These are phyloP conservation scores for Tiliacea citrago DNA, from an alignment of 2,888 invertebrate genomes.

Conservation along the genomic window DNA sequence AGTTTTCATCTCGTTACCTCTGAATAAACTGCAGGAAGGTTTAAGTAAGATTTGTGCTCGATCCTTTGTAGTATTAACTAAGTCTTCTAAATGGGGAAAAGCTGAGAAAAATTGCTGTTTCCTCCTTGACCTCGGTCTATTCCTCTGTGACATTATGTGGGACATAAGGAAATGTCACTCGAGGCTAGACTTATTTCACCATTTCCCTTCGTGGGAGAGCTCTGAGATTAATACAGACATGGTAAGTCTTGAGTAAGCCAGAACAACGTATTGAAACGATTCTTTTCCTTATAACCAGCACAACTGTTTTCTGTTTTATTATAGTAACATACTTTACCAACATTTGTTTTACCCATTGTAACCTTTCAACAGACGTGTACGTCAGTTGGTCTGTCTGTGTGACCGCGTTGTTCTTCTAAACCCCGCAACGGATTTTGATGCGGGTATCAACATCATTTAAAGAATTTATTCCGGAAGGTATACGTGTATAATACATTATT, in stretches of 20 bases:
- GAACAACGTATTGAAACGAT: slow-evolving; percentile 17
- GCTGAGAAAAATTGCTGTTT: slow-evolving; percentile 16
- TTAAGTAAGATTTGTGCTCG: not conserved
- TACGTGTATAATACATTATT: too few species aligned
- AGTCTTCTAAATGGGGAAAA: not conserved
- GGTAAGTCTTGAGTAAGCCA: slow-evolving; percentile 27
- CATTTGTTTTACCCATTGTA: not conserved
- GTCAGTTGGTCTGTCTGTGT: too few species aligned
- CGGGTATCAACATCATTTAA: too few species aligned
- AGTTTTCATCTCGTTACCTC: slow-evolving; percentile 21
- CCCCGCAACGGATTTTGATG: too few species aligned
- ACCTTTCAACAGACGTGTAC: not conserved
- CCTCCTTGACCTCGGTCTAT: slow-evolving; percentile 8
- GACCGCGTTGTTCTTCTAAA: too few species aligned
- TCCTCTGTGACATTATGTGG: slow-evolving; percentile 6
- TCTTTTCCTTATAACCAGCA: not conserved
- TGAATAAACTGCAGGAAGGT: slow-evolving; percentile 17
- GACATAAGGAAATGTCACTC: slow-evolving; percentile 29
- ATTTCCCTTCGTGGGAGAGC: slow-evolving; percentile 1
- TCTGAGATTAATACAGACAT: slow-evolving; percentile 23
- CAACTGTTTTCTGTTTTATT: not conserved
- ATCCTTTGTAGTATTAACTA: slow-evolving; percentile 11
- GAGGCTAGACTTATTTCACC: slow-evolving; percentile 26
- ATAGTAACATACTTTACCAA: not conserved
- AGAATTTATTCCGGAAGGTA: too few species aligned